These are phyloP conservation scores for Agrotis exclamationis DNA, from an alignment of 2,888 invertebrate species.

Conservation along the genomic window DNA sequence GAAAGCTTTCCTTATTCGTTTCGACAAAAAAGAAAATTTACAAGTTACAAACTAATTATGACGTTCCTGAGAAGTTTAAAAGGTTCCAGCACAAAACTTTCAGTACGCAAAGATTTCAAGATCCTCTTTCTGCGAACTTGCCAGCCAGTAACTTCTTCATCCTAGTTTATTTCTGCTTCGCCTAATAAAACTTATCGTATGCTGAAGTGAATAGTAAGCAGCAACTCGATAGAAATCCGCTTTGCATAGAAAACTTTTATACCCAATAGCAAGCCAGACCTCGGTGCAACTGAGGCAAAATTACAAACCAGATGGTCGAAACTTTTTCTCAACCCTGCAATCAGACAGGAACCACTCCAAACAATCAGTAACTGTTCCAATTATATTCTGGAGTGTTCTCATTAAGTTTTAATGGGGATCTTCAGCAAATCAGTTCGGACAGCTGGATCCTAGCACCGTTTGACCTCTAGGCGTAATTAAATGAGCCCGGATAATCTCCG, in stretches of 20 bases:
- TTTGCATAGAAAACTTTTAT: conserved; percentile 47
- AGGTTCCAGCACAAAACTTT: conserved; percentile 19
- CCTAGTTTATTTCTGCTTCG: conserved; percentile 33
- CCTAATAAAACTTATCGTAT: conserved; percentile 45
- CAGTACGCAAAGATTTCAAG: conserved; percentile 18
- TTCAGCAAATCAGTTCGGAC: conserved; percentile 61
- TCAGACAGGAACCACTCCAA: conserved; percentile 23
- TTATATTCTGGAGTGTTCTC: conserved; percentile 54
- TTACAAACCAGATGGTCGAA: conserved; percentile 25
- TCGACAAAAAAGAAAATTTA: conserved; percentile 19
- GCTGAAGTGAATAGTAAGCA: conserved; percentile 34
- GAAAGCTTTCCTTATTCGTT: conserved; percentile 2
- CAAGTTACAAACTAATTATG: conserved; percentile 40
- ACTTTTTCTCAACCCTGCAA: conserved; percentile 35
- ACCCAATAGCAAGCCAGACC: conserved; percentile 23
- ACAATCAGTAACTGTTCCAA: conserved; percentile 46
- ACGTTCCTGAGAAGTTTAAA: conserved; percentile 19
- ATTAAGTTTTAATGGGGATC: conserved; percentile 60
- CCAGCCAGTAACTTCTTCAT: conserved; percentile 21
- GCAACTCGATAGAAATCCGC: conserved; percentile 43
- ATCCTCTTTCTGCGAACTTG: conserved; percentile 18
- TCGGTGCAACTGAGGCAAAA: conserved; percentile 22
- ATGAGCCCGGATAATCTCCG: conserved; percentile 67
- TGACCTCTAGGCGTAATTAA: conserved; percentile 68
- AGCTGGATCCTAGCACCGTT: conserved; percentile 58